Conservation (phyloP, 2,113 vertebrate species). For the Sphyrna mokarran region DNA sequence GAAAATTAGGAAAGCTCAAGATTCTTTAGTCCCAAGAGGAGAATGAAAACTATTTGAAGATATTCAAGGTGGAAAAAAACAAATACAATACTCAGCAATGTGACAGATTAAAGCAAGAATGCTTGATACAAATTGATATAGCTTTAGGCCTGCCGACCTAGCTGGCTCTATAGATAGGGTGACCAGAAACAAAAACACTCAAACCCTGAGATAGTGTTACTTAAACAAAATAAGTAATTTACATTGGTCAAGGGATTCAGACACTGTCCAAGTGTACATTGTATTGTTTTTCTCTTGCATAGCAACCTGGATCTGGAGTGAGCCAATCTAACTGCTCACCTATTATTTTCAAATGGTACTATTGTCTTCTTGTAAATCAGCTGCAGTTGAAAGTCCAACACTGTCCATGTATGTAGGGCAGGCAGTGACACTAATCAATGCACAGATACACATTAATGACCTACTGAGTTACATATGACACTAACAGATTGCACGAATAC, state of each 20-base stretch:
- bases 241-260: background rate
- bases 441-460: background rate
- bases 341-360: background rate
- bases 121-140: background rate
- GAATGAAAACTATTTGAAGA: background rate
- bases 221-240: background rate
- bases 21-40: background rate
- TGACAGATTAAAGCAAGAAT: background rate
- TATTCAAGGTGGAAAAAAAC: background rate
- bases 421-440: background rate
- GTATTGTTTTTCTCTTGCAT: background rate
- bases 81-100: background rate
- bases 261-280: background rate
- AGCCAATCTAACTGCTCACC: background rate
- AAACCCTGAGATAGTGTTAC: background rate
- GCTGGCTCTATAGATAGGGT: background rate
- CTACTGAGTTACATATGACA: too few relatives aligned
- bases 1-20: background rate
- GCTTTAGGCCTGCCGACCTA: background rate
- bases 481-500: too few relatives aligned
- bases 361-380: background rate
- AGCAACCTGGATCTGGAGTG: background rate
- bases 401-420: background rate
- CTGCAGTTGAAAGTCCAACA: background rate
- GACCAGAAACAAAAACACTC: background rate